phyloP scores from a whole-genome alignment of 2,113 vertebrate genomes.

The Peucedramus taeniatus region DNA sequence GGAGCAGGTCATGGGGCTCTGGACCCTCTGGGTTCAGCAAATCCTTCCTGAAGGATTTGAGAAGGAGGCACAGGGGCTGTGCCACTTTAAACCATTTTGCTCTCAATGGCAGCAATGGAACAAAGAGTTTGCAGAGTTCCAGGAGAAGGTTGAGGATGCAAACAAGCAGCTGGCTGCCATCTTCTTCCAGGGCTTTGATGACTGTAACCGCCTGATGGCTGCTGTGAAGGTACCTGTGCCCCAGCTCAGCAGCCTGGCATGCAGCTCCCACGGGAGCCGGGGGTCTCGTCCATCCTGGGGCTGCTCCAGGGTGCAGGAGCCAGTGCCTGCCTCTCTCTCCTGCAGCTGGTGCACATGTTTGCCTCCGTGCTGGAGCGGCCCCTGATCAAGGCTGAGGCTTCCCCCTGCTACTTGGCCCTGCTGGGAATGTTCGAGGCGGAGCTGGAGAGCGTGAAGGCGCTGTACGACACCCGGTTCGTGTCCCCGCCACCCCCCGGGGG shows the following conservation, averaged over 20 bases:
- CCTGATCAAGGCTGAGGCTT: constrained; percentile 60
- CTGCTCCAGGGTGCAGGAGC: background rate
- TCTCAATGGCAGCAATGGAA: constrained; percentile 59
- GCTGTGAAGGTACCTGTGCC: constrained; percentile 61
- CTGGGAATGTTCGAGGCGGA: constrained; percentile 68
- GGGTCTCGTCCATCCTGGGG: rapidly evolving
- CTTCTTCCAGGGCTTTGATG: constrained; percentile 69
- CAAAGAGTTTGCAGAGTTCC: constrained; percentile 66
- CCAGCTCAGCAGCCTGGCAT: background rate
- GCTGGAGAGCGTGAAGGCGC: constrained; percentile 65
- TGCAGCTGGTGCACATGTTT: constrained; percentile 79
- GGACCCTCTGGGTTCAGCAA: rapidly evolving
- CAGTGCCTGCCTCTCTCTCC: background rate
- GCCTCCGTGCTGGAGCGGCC: constrained; percentile 70
- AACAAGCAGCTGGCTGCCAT: constrained; percentile 73
- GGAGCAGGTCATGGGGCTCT: rapidly evolving
- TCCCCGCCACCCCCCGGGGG: rapidly evolving
- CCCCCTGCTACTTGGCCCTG: constrained; percentile 56
- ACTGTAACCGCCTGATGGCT: constrained; percentile 59
- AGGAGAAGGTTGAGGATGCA: constrained; percentile 68
- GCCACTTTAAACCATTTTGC: rapidly evolving
- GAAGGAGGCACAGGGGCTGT: background rate
- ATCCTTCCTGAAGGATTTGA: background rate
- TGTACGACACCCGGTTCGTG: constrained; percentile 54
- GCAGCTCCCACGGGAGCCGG: rapidly evolving